These are phyloP conservation scores for Catamblyrhynchus diadema DNA, from an alignment of 2,797 vertebrate species.

Conservation along the genomic window DNA sequence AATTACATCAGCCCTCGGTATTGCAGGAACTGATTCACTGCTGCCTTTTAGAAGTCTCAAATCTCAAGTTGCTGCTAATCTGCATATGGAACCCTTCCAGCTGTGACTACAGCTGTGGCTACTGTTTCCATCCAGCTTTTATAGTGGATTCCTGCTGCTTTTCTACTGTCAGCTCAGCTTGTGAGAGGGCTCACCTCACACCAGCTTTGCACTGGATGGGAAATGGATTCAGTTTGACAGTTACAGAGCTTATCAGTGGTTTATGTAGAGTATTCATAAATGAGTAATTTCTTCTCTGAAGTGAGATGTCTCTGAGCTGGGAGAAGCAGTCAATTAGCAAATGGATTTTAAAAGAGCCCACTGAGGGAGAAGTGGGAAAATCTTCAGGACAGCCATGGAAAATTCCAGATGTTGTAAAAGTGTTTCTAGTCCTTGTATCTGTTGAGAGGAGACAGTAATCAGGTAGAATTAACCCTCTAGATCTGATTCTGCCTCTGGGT, in stretches of 20 bases:
- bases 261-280: not conserved
- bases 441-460: not conserved
- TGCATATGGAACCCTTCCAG: not conserved
- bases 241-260: not conserved
- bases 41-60: not conserved
- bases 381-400: not conserved
- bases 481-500: not conserved
- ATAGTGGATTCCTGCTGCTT: not conserved
- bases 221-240: not conserved
- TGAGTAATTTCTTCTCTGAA: not conserved
- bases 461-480: not conserved
- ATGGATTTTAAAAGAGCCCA: not conserved
- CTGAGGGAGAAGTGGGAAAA: not conserved
- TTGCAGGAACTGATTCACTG: constrained; percentile 1
- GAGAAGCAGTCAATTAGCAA: not conserved
- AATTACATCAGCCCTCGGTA: not conserved
- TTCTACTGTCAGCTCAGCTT: not conserved
- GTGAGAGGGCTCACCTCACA: not conserved
- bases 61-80: not conserved
- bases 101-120: not conserved
- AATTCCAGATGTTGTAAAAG: not conserved
- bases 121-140: not conserved
- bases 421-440: not conserved
- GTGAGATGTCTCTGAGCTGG: not conserved
- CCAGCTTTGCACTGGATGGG: not conserved